Evolutionary conservation across 1,140 invertebrate genomes (phyloP).

Genomic region (Apis cerana): DNA sequence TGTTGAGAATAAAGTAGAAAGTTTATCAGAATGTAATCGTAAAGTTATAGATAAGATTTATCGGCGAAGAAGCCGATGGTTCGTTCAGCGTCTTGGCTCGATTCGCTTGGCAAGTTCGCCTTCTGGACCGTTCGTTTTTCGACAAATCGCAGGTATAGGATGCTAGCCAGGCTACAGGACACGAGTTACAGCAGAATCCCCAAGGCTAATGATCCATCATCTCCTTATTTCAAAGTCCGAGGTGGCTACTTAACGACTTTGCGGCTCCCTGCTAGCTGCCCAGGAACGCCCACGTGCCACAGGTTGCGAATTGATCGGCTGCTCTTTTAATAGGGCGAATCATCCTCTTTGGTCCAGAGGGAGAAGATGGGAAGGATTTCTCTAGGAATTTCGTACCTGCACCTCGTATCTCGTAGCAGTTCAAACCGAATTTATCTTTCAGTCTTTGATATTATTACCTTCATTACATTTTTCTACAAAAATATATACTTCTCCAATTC

Average conservation of each 20-base stretch:
- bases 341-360: conserved; percentile 10
- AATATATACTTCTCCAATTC: too few relatives aligned
- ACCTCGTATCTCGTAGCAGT: neutral
- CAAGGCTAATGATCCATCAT: conserved; percentile 64
- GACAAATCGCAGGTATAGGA: conserved; percentile 12
- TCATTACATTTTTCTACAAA: too few relatives aligned
- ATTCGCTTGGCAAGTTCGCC: too few relatives aligned
- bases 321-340: conserved; percentile 57
- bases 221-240: conserved; percentile 56
- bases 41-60: too few relatives aligned
- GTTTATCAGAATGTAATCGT: too few relatives aligned
- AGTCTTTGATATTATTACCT: too few relatives aligned
- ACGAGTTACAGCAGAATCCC: conserved; percentile 52
- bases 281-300: conserved; percentile 60
- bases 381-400: conserved; percentile 11
- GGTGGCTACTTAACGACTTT: conserved; percentile 67
- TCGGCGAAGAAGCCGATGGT: too few relatives aligned
- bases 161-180: conserved; percentile 14
- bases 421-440: too few relatives aligned
- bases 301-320: conserved; percentile 63
- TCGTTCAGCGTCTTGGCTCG: too few relatives aligned
- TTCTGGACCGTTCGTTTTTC: conserved; percentile 13
- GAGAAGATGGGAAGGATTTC: conserved; percentile 27
- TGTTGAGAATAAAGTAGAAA: too few relatives aligned
- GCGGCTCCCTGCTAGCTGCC: conserved; percentile 50